These are phyloP conservation scores for Otolemur garnettii DNA, from an alignment of 2,113 vertebrate species.

Conservation along the genomic window DNA sequence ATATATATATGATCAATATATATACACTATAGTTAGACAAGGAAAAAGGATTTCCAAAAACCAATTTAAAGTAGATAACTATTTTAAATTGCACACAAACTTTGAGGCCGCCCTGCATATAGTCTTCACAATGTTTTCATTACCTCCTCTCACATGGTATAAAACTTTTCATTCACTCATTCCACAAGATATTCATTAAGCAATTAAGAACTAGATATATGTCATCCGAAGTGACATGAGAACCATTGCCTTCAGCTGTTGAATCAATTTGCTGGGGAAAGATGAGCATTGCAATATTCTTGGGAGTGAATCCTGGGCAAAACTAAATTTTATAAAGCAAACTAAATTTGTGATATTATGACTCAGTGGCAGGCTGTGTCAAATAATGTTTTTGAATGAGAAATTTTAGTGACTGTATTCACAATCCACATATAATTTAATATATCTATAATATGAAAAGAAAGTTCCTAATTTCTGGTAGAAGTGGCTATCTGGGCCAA, in stretches of 20 bases:
- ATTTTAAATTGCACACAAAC: too few relatives aligned
- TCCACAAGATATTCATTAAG: slow-evolving; percentile 60
- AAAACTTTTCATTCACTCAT: slow-evolving; percentile 53
- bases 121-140: slow-evolving; percentile 21
- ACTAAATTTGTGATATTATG: neutral
- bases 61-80: too few relatives aligned
- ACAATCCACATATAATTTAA: neutral
- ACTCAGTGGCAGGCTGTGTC: neutral
- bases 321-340: slow-evolving; percentile 53
- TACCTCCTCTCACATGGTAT: slow-evolving; percentile 14
- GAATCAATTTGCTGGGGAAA: slow-evolving; percentile 62
- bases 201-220: slow-evolving; percentile 58
- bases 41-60: too few relatives aligned
- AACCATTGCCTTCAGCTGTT: slow-evolving; percentile 50
- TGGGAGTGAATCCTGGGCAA: slow-evolving; percentile 18
- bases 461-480: neutral
- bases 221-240: slow-evolving; percentile 55
- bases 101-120: too few relatives aligned
- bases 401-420: neutral
- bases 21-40: too few relatives aligned
- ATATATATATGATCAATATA: too few relatives aligned
- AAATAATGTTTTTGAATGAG: slow-evolving; percentile 54
- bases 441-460: neutral
- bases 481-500: neutral
- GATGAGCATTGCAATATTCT: slow-evolving; percentile 26